Base-by-base conservation (phyloP, 64 coral and sea anemone genomes). In the Dendrophyllia cribrosa region DNA sequence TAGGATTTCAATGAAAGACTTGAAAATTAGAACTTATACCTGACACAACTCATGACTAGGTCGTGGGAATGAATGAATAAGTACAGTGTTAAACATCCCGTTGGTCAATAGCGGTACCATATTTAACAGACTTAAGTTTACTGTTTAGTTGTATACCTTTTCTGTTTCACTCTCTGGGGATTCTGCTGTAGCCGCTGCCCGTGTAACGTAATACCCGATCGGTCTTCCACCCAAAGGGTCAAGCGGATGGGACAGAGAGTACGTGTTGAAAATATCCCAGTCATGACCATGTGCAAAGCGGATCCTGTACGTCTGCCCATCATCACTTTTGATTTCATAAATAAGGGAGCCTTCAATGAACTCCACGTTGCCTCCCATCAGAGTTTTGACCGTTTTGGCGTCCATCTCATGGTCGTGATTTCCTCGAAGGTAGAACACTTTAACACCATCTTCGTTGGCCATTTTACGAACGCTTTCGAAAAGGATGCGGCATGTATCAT, bases 211-310 rank as follows among this genome's bases (percentile, higher is more conserved):
- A 17, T 82, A 90, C 26, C 88, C 88, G 16, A 82, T 22, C 1
- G 88, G 88, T 47, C 79, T 90, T 6, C 66, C 63, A 12, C 75
- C 77, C 7, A 90, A 65, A 15, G 79, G 21, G 48, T 90, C 88
- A 3, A 61, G 8, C 7, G 66, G 17, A 26, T 79, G 44, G 46
- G 76, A 16, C n/a, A 71, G 55, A 26, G 88, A 81, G 21, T 90
- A 90, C 10, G 75, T 82, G 66, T 90, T 90, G 22, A 90, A 90
- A 55, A 90, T 48, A 21, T 90, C 88, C 88, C 88, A 90, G 88
- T 81, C 88, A 70, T 90, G 88, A 7, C 88, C 88, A 14, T 90
- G 88, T 23, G 88, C 63, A 49, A 90, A 90, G 17, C 88, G 88
- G 20, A 90, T 90, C 48, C 88, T 51, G 46, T 90, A 90, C n/a